These are phyloP conservation scores for Eupithecia insigniata DNA, from an alignment of 2,888 invertebrate species.

Conservation along the genomic window DNA sequence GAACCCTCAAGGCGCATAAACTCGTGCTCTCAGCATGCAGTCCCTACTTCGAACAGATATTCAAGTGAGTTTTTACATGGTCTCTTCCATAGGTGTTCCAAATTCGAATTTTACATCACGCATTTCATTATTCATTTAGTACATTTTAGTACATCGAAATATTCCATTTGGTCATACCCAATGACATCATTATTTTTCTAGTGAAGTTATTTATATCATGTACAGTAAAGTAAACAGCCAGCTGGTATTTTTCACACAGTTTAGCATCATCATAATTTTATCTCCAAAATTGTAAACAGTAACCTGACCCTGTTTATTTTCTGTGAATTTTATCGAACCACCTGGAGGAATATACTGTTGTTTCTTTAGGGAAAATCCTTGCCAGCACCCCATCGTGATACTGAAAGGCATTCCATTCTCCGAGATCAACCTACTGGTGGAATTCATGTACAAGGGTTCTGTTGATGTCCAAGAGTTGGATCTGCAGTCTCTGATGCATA, in stretches of 20 bases:
- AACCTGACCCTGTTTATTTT: background rate
- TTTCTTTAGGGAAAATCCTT: slow-evolving; percentile 86
- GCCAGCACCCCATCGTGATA: slow-evolving; percentile 89
- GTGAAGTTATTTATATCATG: slow-evolving; percentile 68
- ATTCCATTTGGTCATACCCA: slow-evolving; percentile 68
- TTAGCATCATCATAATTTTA: slow-evolving; percentile 42
- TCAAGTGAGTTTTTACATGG: slow-evolving; percentile 75
- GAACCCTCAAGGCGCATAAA: slow-evolving; percentile 88
- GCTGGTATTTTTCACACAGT: slow-evolving; percentile 54
- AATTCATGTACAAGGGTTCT: slow-evolving; percentile 89
- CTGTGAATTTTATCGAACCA: background rate
- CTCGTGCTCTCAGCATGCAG: slow-evolving; percentile 90
- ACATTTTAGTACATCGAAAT: slow-evolving; percentile 46
- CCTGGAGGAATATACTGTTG: slow-evolving; percentile 35
- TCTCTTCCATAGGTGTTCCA: slow-evolving; percentile 40
- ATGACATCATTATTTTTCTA: slow-evolving; percentile 76
- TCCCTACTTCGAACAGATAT: slow-evolving; percentile 90
- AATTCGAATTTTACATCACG: slow-evolving; percentile 34
- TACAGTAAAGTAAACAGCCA: slow-evolving; percentile 62
- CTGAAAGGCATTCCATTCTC: slow-evolving; percentile 87
- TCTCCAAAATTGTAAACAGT: slow-evolving; percentile 1
- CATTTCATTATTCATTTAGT: slow-evolving; percentile 39
- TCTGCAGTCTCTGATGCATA: slow-evolving; percentile 86
- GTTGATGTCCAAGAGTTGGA: slow-evolving; percentile 87
- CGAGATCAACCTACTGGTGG: slow-evolving; percentile 87